Evolutionary conservation across 2,113 vertebrate species (phyloP).

Genomic region (Sprattus sprattus): DNA sequence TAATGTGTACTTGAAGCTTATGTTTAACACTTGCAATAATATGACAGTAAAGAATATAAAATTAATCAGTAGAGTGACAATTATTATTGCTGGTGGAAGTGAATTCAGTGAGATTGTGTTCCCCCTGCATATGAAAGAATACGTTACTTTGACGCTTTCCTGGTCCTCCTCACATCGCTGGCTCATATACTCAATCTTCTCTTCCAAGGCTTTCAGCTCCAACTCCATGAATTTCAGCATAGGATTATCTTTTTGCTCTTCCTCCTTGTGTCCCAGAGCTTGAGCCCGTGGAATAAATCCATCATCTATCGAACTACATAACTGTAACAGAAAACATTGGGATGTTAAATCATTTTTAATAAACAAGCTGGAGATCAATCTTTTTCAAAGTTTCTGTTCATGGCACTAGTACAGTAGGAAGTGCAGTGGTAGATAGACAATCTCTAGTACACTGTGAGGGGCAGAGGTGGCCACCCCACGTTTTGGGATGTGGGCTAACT

Average conservation of each 20-base stretch:
- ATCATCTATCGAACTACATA: neutral
- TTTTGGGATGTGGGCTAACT: too few relatives aligned
- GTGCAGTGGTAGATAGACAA: neutral
- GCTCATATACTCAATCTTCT: slow-evolving; percentile 50
- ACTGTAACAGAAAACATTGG: neutral
- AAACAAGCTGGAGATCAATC: neutral
- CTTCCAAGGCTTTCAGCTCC: slow-evolving; percentile 52
- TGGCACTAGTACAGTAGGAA: neutral
- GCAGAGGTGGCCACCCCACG: too few relatives aligned
- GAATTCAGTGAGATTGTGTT: neutral
- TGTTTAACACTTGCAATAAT: neutral
- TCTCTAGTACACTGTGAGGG: too few relatives aligned
- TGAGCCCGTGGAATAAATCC: neutral
- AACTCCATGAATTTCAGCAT: slow-evolving; percentile 33
- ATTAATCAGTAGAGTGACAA: neutral
- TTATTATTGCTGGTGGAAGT: neutral
- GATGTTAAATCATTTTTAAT: neutral
- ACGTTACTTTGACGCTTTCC: slow-evolving; percentile 33
- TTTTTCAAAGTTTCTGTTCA: neutral
- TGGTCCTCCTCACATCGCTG: slow-evolving; percentile 37
- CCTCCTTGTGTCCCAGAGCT: too few relatives aligned
- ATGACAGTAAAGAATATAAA: neutral
- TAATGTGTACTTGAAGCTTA: too few relatives aligned
- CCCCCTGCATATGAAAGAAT: neutral
- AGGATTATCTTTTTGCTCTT: neutral